A percentile compares a stretch with the other conserved stretches of the same genome.
phyloP scores from a whole-genome alignment of 2,113 vertebrate species.

The Hassar affinis region DNA sequence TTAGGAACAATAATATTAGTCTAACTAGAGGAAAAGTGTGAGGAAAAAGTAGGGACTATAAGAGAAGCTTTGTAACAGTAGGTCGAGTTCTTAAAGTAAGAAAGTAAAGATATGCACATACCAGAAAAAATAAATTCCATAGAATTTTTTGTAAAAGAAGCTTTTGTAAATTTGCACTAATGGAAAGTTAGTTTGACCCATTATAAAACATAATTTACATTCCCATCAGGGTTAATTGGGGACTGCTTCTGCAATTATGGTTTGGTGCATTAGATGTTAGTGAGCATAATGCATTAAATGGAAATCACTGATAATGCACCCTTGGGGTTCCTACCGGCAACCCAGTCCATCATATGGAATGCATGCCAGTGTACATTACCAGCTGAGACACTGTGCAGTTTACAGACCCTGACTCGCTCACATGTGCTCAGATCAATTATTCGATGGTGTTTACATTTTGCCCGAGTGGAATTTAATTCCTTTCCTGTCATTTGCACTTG shows the following conservation, averaged over 20 bases:
- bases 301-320: constrained; percentile 38
- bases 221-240: constrained; percentile 35
- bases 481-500: constrained; percentile 35
- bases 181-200: constrained; percentile 38
- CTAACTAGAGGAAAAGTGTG: constrained; percentile 20
- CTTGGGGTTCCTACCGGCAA: constrained; percentile 9
- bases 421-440: constrained; percentile 35
- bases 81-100: neutral
- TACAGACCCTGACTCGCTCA: constrained; percentile 17
- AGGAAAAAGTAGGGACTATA: constrained; percentile 21
- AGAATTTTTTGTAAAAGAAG: constrained; percentile 10
- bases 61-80: constrained; percentile 32
- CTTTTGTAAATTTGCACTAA: constrained; percentile 36
- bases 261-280: constrained; percentile 13
- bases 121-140: neutral
- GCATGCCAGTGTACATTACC: constrained; percentile 18
- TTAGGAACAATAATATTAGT: constrained; percentile 47
- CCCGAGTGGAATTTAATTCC: constrained; percentile 23
- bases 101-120: neutral
- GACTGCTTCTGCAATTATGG: constrained; percentile 37
- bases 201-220: constrained; percentile 31
- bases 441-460: constrained; percentile 34
- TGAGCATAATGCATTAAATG: constrained; percentile 28
- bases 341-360: constrained; percentile 37
- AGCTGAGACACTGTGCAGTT: constrained; percentile 30